Evolutionary conservation across 2,113 vertebrate species (phyloP).

Genomic region (Semnopithecus entellus): DNA sequence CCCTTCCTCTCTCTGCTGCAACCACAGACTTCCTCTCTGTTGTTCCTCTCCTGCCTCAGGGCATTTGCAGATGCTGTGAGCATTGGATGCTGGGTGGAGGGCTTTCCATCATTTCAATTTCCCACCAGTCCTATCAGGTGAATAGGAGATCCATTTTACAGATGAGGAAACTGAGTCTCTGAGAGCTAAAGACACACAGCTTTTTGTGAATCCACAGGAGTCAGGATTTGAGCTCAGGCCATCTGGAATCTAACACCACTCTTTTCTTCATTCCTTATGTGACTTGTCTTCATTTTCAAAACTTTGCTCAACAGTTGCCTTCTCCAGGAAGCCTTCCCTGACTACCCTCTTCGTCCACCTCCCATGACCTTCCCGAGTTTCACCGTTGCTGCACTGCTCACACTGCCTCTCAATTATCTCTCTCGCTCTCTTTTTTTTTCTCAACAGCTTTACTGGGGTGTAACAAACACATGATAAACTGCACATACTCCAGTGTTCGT

Average conservation of each 20-base stretch:
- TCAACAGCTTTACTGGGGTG: background rate
- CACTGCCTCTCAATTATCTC: background rate
- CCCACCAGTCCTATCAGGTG: background rate
- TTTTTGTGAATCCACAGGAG: background rate
- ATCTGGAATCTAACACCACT: background rate
- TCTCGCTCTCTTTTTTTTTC: background rate
- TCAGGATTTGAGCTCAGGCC: background rate
- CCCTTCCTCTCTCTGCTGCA: background rate
- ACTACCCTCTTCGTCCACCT: background rate
- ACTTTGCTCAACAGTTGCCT: background rate
- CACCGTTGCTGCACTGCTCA: background rate
- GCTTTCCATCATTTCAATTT: background rate
- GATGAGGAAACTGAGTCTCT: background rate
- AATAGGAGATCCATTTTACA: background rate
- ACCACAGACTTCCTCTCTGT: background rate
- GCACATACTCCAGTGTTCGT: background rate
- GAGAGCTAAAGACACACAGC: background rate
- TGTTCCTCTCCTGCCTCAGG: background rate
- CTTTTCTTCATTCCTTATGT: background rate
- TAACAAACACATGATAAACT: fast-evolving
- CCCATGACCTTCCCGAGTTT: background rate
- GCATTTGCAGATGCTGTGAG: background rate
- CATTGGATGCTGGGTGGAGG: too few relatives aligned
- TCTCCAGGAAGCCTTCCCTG: constrained; percentile 16
- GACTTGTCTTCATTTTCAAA: background rate